A percentile compares a stretch with the other conserved stretches of the same genome.
Evolutionary conservation across 2,888 invertebrate genomes (phyloP).

Genomic region (Reticulitermes lucifugus): DNA sequence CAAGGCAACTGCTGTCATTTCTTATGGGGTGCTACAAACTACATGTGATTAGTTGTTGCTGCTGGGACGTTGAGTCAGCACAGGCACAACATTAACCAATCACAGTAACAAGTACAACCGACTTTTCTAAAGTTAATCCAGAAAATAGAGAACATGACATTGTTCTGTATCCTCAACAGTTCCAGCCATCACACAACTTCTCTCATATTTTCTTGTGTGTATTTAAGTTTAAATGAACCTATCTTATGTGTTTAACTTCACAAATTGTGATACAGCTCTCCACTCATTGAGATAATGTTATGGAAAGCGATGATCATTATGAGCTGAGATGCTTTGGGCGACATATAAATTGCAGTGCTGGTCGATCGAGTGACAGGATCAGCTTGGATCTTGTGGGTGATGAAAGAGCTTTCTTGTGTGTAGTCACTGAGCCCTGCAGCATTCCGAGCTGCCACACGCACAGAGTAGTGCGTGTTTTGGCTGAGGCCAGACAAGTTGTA

Average conservation of each 20-base stretch:
- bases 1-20: neutral
- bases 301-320: slow-evolving; percentile 12
- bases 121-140: slow-evolving; percentile 13
- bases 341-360: neutral
- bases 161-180: neutral
- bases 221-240: slow-evolving; percentile 13
- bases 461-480: slow-evolving; percentile 66
- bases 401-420: slow-evolving; percentile 51
- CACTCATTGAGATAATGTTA: neutral
- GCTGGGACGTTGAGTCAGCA: neutral
- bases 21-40: neutral
- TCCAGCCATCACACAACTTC: neutral
- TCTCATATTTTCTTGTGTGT: neutral
- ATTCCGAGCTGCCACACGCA: slow-evolving; percentile 69
- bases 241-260: slow-evolving; percentile 10
- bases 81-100: slow-evolving; percentile 24
- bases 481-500: slow-evolving; percentile 65
- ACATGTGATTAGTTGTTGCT: neutral
- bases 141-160: slow-evolving; percentile 10
- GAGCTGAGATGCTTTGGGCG: slow-evolving; percentile 16
- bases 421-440: slow-evolving; percentile 66
- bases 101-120: slow-evolving; percentile 28
- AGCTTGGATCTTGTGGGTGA: slow-evolving; percentile 52
- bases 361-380: slow-evolving; percentile 34
- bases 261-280: slow-evolving; percentile 16